These are phyloP conservation scores for Benthosema pterotum DNA, from an alignment of 2,797 vertebrate genomes.

Conservation along the genomic window DNA sequence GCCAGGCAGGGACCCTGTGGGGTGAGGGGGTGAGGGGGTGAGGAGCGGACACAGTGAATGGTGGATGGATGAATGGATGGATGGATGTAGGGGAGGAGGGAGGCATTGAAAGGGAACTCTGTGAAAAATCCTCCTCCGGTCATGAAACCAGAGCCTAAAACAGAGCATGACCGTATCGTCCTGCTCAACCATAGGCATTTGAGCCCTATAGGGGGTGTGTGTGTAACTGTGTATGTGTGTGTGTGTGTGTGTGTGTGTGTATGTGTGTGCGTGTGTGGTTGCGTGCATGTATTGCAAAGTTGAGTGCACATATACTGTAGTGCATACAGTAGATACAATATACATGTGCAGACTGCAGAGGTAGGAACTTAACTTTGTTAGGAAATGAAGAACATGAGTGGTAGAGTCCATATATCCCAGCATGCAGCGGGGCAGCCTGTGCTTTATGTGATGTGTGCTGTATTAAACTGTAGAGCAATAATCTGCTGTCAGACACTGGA, in stretches of 20 bases:
- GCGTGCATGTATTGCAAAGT: background rate
- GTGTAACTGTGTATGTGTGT: too few species aligned
- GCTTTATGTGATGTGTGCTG: slow-evolving; percentile 76
- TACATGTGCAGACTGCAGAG: too few species aligned
- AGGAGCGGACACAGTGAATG: slow-evolving; percentile 42
- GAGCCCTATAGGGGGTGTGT: slow-evolving; percentile 55
- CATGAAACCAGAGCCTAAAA: slow-evolving; percentile 69
- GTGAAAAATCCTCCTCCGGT: slow-evolving; percentile 39
- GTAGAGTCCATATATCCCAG: slow-evolving; percentile 32
- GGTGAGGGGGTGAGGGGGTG: slow-evolving; percentile 32
- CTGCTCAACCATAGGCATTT: slow-evolving; percentile 63
- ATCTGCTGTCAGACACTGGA: slow-evolving; percentile 78
- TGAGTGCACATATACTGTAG: background rate
- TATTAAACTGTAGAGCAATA: slow-evolving; percentile 77
- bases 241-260: too few species aligned
- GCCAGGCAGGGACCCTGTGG: slow-evolving; percentile 45
- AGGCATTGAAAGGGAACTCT: slow-evolving; percentile 24
- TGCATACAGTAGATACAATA: too few species aligned
- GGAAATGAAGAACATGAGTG: slow-evolving; percentile 48
- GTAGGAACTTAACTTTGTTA: slow-evolving; percentile 9
- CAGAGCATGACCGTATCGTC: slow-evolving; percentile 59
- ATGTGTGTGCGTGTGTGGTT: too few species aligned
- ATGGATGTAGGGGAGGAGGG: slow-evolving; percentile 1
- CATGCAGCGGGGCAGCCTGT: slow-evolving; percentile 65
- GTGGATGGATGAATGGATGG: slow-evolving; percentile 27